These are phyloP conservation scores for Drosophila sordidula DNA, from an alignment of 2,888 invertebrate species.

Conservation along the genomic window DNA sequence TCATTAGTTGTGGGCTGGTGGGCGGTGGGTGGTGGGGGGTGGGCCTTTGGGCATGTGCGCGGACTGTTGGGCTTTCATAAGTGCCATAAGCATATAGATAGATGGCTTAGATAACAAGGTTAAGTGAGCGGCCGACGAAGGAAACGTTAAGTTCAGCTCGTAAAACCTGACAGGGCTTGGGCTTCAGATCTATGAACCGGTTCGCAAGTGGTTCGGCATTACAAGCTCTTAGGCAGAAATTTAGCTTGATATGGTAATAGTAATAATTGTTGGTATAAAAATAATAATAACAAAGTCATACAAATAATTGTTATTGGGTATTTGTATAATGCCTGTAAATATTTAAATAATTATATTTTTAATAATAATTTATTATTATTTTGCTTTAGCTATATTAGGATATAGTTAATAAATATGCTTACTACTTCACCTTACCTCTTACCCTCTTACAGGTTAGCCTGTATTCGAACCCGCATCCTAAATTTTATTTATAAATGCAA, in stretches of 20 bases:
- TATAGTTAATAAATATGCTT: too few relatives aligned
- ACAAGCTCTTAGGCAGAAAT: not conserved
- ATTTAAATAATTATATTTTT: too few relatives aligned
- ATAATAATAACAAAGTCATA: too few relatives aligned
- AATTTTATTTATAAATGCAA: too few relatives aligned
- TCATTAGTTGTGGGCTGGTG: conserved; percentile 39
- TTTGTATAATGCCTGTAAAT: too few relatives aligned
- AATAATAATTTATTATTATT: too few relatives aligned
- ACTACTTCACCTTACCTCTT: too few relatives aligned
- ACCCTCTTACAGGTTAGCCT: too few relatives aligned
- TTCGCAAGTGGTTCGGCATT: not conserved
- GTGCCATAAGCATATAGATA: conserved; percentile 61
- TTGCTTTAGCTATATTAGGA: too few relatives aligned
- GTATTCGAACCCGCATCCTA: too few relatives aligned
- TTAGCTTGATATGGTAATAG: not conserved
- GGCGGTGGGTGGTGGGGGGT: not conserved
- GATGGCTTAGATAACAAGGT: conserved; percentile 68
- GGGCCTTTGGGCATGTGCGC: conserved; percentile 49
- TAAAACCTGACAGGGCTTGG: not conserved
- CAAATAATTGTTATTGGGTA: too few relatives aligned
- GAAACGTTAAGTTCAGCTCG: conserved; percentile 33
- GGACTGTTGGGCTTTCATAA: conserved; percentile 71
- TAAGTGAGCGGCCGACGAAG: conserved; percentile 36
- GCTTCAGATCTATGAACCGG: not conserved
- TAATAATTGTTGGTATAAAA: too few relatives aligned